phyloP scores from a whole-genome alignment of 2,797 vertebrate species.

The Hozukius guyotensis region DNA sequence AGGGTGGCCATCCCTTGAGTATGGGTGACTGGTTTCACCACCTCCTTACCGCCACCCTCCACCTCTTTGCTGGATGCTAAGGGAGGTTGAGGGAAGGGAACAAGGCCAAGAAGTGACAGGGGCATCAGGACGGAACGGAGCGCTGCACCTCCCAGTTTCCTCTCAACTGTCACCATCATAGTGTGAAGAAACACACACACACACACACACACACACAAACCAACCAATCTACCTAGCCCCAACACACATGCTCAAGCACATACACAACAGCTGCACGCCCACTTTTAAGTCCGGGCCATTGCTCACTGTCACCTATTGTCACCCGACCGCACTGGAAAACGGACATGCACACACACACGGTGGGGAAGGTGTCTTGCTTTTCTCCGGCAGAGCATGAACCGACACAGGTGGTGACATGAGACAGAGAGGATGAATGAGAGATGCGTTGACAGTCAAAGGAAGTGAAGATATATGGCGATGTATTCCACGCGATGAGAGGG shows the following conservation, averaged over 20 bases:
- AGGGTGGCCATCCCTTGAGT: slow-evolving; percentile 57
- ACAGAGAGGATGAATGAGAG: slow-evolving; percentile 52
- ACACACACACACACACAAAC: slow-evolving; percentile 32
- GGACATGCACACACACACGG: slow-evolving; percentile 43
- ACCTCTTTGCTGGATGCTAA: slow-evolving; percentile 47
- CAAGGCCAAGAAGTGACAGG: slow-evolving; percentile 83
- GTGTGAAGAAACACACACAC: slow-evolving; percentile 37
- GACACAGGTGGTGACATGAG: slow-evolving; percentile 65
- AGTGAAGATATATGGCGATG: slow-evolving; percentile 34
- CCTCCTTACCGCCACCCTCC: slow-evolving; percentile 13
- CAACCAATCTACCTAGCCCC: slow-evolving; percentile 16
- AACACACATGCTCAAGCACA: slow-evolving; percentile 24
- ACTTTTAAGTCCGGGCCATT: slow-evolving; percentile 67
- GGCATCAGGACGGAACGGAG: slow-evolving; percentile 78
- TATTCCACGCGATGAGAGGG: slow-evolving; percentile 28
- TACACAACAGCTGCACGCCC: slow-evolving; percentile 32
- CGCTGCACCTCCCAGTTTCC: slow-evolving; percentile 55
- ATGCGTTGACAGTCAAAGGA: slow-evolving; percentile 50
- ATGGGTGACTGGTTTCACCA: slow-evolving; percentile 43
- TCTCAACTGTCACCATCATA: slow-evolving; percentile 76
- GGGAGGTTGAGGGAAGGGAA: slow-evolving; percentile 77
- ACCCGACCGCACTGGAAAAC: slow-evolving; percentile 45
- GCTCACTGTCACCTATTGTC: slow-evolving; percentile 72
- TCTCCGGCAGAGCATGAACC: slow-evolving; percentile 76
- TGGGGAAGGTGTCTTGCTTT: slow-evolving; percentile 65